Base-by-base conservation (phyloP, 2,797 vertebrate species). In the Thamnophis elegans region DNA sequence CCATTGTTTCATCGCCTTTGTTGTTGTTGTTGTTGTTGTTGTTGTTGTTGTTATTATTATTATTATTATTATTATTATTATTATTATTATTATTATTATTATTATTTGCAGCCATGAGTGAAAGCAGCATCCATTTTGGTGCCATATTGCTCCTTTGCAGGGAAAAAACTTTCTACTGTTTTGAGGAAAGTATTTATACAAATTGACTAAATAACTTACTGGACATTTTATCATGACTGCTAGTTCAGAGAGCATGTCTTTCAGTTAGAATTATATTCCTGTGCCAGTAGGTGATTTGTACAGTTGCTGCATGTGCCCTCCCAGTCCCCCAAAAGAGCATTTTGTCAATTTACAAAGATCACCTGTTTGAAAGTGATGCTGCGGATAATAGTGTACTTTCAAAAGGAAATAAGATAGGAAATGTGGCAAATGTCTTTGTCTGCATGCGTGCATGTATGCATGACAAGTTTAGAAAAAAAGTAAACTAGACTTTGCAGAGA, bases 11-110 rank as follows among this genome's bases (percentile, higher is more conserved):
- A n/a, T n/a, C n/a, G n/a, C n/a, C n/a, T n/a, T n/a, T n/a, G 22
- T 1, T 0, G 22, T 22, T 59, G 25, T 25, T 59, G 2, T 26
- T 1, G 9, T 11, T 86, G 1, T 3, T 65, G 26, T 1, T 0
- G 59, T 20, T 59, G 59, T 25, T 59, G 6, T 26, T 1, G 11
- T 11, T 86, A 1, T 10, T 85, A 1, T 2, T 65, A 25, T 3
- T 60, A 26, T 1, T 0, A 47, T 47, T 47, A 47, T 47, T 47
- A 47, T 47, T 47, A 47, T 47, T 47, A 51, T 4, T 7, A 51
- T 51, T 51, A 51, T 51, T 51, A 51, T 51, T 51, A 58, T 20
- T 22, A 22, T 22, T 58, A 6, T 26, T 1, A 11, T 11, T 85
- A 1, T 3, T 60, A 26, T 1, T 0, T 93, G 92, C 78, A 85